Percentiles rank a stretch among this genome's conserved stretches.
Evolutionary conservation across 2,888 invertebrate species (phyloP).

Genomic region (Tyria jacobaeae): DNA sequence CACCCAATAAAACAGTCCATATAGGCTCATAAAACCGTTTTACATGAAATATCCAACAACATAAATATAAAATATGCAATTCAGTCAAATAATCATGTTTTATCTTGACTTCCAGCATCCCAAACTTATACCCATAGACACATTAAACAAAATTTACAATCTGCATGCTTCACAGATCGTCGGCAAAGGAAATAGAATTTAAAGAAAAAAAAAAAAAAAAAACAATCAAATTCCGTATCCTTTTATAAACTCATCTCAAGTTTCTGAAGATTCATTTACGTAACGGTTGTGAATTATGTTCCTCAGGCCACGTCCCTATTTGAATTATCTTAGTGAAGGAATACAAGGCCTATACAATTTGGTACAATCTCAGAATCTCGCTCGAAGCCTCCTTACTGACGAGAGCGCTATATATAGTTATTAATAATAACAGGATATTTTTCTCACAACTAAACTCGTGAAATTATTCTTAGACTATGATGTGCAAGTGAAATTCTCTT

Average conservation of each 20-base stretch:
- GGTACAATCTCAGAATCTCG: slow-evolving; percentile 40
- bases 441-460: slow-evolving; percentile 48
- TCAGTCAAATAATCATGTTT: slow-evolving; percentile 20
- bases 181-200: slow-evolving; percentile 41
- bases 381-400: slow-evolving; percentile 33
- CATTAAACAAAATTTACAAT: slow-evolving; percentile 51
- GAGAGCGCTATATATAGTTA: slow-evolving; percentile 53
- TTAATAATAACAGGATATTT: slow-evolving; percentile 58
- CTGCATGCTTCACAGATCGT: slow-evolving; percentile 42
- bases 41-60: not conserved
- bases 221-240: slow-evolving; percentile 48
- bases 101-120: slow-evolving; percentile 18
- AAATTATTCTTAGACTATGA: too few relatives aligned
- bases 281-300: slow-evolving; percentile 43
- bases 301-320: slow-evolving; percentile 21
- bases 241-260: slow-evolving; percentile 48
- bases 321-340: slow-evolving; percentile 43
- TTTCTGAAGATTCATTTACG: slow-evolving; percentile 48
- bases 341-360: slow-evolving; percentile 44
- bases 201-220: slow-evolving; percentile 34
- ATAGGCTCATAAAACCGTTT: not conserved
- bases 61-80: slow-evolving; percentile 3
- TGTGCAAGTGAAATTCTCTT: too few relatives aligned
- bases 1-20: too few relatives aligned
- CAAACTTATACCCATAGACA: slow-evolving; percentile 38